Evolutionary conservation across 2,888 invertebrate species (phyloP).

Genomic region (Drosophila paramelanica): DNA sequence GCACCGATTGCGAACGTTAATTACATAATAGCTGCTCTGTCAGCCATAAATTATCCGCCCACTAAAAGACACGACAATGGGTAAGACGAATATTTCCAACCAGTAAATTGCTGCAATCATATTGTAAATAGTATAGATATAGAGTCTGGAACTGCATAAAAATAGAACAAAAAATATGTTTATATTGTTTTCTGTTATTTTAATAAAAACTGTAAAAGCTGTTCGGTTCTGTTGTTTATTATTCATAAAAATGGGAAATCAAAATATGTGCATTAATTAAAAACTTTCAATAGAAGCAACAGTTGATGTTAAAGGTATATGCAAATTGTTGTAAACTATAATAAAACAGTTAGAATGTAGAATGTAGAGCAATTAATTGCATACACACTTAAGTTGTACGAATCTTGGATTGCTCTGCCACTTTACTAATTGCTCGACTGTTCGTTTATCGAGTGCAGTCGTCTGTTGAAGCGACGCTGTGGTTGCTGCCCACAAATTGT

Average conservation of each 20-base stretch:
- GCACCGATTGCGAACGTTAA: slow-evolving; percentile 9
- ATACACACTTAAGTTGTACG: slow-evolving; percentile 21
- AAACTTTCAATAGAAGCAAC: no score
- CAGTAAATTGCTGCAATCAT: not conserved
- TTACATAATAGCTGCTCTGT: slow-evolving; percentile 31
- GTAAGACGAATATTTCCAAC: not conserved
- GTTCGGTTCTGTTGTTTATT: no score
- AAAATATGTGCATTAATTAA: no score
- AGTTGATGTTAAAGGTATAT: no score
- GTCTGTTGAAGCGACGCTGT: slow-evolving; percentile 48
- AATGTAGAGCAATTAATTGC: slow-evolving; percentile 29
- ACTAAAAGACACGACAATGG: slow-evolving; percentile 1
- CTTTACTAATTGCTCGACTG: slow-evolving; percentile 64
- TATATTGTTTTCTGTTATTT: no score
- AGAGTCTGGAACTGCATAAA: no score
- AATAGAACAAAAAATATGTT: no score
- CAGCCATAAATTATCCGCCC: slow-evolving; percentile 9
- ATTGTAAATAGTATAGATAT: no score
- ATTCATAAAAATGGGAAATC: no score
- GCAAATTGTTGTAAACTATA: no score
- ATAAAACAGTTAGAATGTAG: no score
- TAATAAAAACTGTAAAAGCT: no score
- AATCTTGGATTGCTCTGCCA: slow-evolving; percentile 33
- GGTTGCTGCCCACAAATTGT: slow-evolving; percentile 37
- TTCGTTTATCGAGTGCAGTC: slow-evolving; percentile 40